Evolutionary conservation across 2,888 invertebrate species (phyloP).

Genomic region (Amphipyra berbera): DNA sequence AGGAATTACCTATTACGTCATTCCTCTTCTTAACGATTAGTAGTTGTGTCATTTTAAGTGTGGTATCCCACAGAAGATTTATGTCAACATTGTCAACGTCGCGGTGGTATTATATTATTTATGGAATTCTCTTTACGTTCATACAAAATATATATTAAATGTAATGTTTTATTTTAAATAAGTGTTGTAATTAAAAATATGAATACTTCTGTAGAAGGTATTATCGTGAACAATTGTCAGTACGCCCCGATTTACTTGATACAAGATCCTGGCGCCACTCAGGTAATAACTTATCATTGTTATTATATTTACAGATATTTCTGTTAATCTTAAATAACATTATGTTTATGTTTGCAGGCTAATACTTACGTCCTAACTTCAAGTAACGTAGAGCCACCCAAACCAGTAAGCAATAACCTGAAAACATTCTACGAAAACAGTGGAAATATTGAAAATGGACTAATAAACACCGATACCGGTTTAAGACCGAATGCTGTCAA

Average conservation of each 20-base stretch:
- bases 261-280: conserved; percentile 81
- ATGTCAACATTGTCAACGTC: conserved; percentile 50
- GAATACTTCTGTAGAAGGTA: conserved; percentile 79
- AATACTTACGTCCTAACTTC: conserved; percentile 78
- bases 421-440: conserved; percentile 87
- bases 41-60: not conserved
- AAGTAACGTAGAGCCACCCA: conserved; percentile 68
- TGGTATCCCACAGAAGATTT: conserved; percentile 31
- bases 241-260: conserved; percentile 85
- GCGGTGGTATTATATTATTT: conserved; percentile 50
- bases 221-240: conserved; percentile 82
- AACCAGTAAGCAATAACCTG: conserved; percentile 82
- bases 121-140: not conserved
- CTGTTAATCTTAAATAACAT: conserved; percentile 26
- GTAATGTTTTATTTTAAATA: conserved; percentile 65
- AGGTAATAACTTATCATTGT: conserved; percentile 73
- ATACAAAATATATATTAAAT: conserved; percentile 46
- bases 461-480: conserved; percentile 65
- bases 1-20: too few species aligned
- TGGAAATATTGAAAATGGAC: conserved; percentile 82
- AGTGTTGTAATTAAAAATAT: conserved; percentile 67
- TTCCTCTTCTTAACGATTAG: not conserved
- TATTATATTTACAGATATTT: conserved; percentile 44
- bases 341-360: conserved; percentile 71
- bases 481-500: conserved; percentile 72